Conservation (phyloP, 35 echinoderm and acorn worm genomes). For the Chiridota heheva region DNA sequence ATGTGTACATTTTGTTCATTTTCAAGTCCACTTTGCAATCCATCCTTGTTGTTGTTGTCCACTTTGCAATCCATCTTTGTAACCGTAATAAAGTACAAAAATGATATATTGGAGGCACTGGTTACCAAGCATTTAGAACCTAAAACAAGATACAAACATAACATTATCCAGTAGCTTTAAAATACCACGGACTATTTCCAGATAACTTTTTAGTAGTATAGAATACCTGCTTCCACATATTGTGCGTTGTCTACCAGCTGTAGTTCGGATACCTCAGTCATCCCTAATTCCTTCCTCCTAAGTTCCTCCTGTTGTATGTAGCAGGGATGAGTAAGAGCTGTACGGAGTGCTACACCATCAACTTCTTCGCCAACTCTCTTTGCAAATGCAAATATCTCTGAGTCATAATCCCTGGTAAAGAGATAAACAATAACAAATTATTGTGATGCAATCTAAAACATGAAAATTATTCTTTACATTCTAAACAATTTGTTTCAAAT, state of each 20-base stretch:
- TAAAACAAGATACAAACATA: too few species aligned
- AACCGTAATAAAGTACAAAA: too few species aligned
- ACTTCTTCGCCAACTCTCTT: conserved; percentile 93
- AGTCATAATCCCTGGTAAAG: conserved; percentile 81
- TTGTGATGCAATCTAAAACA: background rate
- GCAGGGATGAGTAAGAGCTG: conserved; percentile 66
- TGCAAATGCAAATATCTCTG: conserved; percentile 94
- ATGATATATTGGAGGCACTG: too few species aligned
- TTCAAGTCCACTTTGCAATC: too few species aligned
- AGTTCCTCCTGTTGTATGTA: conserved; percentile 48
- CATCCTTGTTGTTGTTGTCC: too few species aligned
- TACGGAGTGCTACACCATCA: conserved; percentile 53
- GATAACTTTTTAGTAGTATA: too few species aligned
- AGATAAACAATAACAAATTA: background rate
- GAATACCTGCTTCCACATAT: conserved; percentile 75
- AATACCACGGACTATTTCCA: too few species aligned
- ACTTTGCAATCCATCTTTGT: too few species aligned
- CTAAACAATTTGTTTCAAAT: background rate
- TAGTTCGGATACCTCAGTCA: conserved; percentile 35
- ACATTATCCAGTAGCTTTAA: too few species aligned
- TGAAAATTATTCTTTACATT: background rate
- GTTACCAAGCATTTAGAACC: too few species aligned
- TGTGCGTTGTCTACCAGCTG: conserved; percentile 59
- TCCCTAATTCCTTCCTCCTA: conserved; percentile 30
- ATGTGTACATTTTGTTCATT: too few species aligned